A percentile compares a stretch with the other conserved stretches of the same genome.
These are phyloP conservation scores for Notoglanidium macrostoma DNA, from an alignment of 2,797 vertebrate genomes.

Conservation along the genomic window DNA sequence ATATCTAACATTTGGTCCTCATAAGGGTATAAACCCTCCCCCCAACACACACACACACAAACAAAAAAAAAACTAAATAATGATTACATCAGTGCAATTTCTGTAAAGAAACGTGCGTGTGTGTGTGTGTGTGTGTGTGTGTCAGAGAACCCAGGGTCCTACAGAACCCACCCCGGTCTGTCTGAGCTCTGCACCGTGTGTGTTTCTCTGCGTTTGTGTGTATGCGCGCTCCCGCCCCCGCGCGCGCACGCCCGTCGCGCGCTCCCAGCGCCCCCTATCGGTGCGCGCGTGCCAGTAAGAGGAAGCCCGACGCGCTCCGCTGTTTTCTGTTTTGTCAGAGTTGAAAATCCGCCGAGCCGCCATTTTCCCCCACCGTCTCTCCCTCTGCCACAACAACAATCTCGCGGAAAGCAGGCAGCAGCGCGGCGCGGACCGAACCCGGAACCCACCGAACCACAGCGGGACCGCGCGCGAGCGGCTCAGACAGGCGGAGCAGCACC, in stretches of 20 bases:
- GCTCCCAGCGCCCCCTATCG: constrained; percentile 11
- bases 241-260: background rate
- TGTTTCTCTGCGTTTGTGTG: background rate
- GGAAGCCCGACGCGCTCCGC: constrained; percentile 48
- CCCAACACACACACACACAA: background rate
- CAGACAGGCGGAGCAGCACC: background rate
- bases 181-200: background rate
- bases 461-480: background rate
- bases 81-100: background rate
- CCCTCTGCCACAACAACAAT: constrained; percentile 64
- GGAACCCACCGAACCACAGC: background rate
- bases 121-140: background rate
- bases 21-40: no score
- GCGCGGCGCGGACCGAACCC: background rate
- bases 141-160: background rate
- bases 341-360: constrained; percentile 74
- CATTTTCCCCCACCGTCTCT: constrained; percentile 77
- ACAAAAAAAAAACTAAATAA: background rate
- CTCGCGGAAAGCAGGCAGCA: background rate
- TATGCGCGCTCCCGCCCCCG: background rate
- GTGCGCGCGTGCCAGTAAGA: constrained; percentile 42
- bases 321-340: constrained; percentile 65
- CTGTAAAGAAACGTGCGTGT: background rate
- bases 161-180: background rate
- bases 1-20: no score